phyloP scores from a whole-genome alignment of 2,113 vertebrate genomes.

The Brachyhypopomus gauderio region DNA sequence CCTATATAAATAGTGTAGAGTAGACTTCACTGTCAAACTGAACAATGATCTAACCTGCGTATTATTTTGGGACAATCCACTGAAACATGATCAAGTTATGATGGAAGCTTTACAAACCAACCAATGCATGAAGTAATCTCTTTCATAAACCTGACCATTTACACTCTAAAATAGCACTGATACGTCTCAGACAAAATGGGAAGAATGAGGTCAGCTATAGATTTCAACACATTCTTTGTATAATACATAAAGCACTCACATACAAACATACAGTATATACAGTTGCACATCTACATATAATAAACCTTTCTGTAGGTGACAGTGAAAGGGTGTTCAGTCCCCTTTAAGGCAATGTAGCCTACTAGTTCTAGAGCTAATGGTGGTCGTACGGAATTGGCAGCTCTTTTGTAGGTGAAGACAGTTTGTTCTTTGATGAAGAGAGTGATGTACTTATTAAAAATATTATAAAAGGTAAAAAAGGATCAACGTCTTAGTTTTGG shows the following conservation, averaged over 20 bases:
- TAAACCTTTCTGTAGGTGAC: slow-evolving; percentile 4
- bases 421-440: slow-evolving; percentile 47
- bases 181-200: slow-evolving; percentile 41
- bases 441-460: slow-evolving; percentile 40
- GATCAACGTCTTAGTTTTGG: slow-evolving; percentile 45
- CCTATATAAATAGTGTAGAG: slow-evolving; percentile 23
- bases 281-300: slow-evolving; percentile 27
- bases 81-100: slow-evolving; percentile 31
- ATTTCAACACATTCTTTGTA: slow-evolving; percentile 68
- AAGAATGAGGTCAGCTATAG: slow-evolving; percentile 66
- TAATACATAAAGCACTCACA: slow-evolving; percentile 30
- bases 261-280: slow-evolving; percentile 48
- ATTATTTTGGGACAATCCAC: slow-evolving; percentile 15
- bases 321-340: slow-evolving; percentile 15
- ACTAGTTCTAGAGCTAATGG: slow-evolving; percentile 1
- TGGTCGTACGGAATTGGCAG: slow-evolving; percentile 35
- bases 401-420: slow-evolving; percentile 5
- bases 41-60: slow-evolving; percentile 19
- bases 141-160: not conserved
- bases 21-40: not conserved
- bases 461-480: slow-evolving; percentile 10
- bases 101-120: slow-evolving; percentile 26
- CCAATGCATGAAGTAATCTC: slow-evolving; percentile 11
- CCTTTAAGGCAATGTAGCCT: not conserved
- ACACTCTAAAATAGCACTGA: not conserved